Evolutionary conservation across 2,113 vertebrate genomes (phyloP), one percentile per base, ranked within the genome.

Genomic region (Otolemur garnettii): DNA sequence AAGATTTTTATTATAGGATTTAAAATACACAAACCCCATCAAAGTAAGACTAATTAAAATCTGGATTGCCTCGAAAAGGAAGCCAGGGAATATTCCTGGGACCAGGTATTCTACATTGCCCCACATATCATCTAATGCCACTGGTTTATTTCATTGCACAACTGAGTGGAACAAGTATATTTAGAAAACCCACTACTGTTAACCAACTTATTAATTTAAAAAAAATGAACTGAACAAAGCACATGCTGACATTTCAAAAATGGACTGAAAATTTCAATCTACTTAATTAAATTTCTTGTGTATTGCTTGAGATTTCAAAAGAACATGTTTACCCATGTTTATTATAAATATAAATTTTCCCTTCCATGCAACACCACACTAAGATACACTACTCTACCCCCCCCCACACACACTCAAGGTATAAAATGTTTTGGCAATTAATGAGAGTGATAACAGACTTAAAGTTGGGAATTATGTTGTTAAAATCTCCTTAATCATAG

Each of bases 381-480:
- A 88, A 75, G 55, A 92, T 42, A 91, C 68, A 95, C 78, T 80
- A 24, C 28, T 78, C 77, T 87, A 66, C 50, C 92, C 93, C 84
- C 24, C 5, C 78, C 87, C 77, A 50, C 35, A 45, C 45, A 50
- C 45, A 75, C 60, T 79, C 94, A 95, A 79, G 19, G 59, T 83
- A 97, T 30, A 96, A 97, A 98, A 97, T 64, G 96, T 77, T 97
- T 98, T 98, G 98, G 97, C 98, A 98, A 97, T 91, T 96, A 80
- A 93, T 96, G 14, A 91, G 94, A 95, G 85, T 5, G 42, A 72
- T 75, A 95, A 95, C 5, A 81, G 82, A 93, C 93, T 93, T 94
- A 96, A 80, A 96, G 95, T 90, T 66, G 59, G 84, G 64, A 95
- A 87, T 69, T 62, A 68, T 6, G 24, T 15, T 87, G 45, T 92